Percentiles rank a stretch among this genome's conserved stretches.
phyloP scores from a whole-genome alignment of 2,888 invertebrate genomes.

The Myopa tessellatipennis region DNA sequence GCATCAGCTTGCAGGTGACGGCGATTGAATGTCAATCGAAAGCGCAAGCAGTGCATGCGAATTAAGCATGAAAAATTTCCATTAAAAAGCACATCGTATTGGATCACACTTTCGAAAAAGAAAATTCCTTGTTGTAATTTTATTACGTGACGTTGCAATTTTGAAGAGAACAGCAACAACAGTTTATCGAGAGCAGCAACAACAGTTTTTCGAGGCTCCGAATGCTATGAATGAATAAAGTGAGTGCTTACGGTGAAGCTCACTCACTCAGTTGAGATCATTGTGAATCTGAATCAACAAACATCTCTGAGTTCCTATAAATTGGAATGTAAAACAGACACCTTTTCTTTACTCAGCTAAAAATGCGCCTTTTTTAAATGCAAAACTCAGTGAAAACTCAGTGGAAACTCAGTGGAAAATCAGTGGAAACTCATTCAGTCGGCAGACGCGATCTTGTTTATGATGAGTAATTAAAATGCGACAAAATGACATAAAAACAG shows the following conservation, averaged over 20 bases:
- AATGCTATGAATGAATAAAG: not conserved
- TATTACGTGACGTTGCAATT: conserved; percentile 1
- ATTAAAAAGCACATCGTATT: not conserved
- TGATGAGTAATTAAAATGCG: not conserved
- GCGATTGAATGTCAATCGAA: conserved; percentile 17
- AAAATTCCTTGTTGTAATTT: not conserved
- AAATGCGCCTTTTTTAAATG: no score
- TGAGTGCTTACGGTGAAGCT: not conserved
- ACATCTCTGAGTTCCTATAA: no score
- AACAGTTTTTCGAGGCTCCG: not conserved
- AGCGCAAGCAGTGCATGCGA: not conserved
- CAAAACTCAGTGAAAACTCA: not conserved
- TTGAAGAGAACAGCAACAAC: not conserved
- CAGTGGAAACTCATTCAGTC: not conserved
- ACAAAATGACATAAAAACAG: not conserved
- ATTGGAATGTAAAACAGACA: no score
- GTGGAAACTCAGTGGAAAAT: not conserved
- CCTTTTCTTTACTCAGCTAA: not conserved
- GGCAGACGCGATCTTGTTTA: not conserved
- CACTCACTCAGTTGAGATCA: no score
- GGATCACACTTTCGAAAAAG: not conserved
- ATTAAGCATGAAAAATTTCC: conserved; percentile 7
- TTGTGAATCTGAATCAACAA: no score
- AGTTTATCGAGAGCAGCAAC: not conserved
- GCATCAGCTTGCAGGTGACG: not conserved